Percentiles rank a stretch among this genome's conserved stretches.
phyloP scores from a whole-genome alignment of 2,888 invertebrate species.

The Caenorhabditis parvicauda region DNA sequence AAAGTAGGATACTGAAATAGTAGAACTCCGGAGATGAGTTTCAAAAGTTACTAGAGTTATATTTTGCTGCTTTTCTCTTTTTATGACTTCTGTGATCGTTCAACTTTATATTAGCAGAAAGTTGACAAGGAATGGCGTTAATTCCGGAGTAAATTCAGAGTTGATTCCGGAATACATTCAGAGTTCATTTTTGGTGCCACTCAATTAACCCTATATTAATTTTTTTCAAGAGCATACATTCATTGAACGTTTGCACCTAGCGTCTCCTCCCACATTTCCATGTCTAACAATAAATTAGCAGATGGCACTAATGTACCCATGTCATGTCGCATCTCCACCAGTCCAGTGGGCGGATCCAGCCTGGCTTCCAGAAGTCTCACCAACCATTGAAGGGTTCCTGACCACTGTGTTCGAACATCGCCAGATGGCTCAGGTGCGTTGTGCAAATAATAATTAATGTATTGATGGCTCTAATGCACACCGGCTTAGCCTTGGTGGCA shows the following conservation, averaged over 20 bases:
- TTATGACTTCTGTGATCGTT: too few relatives aligned
- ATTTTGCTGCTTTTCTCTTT: not conserved
- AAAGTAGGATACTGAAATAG: too few relatives aligned
- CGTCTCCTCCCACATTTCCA: not conserved
- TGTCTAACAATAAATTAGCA: not conserved
- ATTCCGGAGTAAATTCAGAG: too few relatives aligned
- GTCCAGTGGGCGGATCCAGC: constrained; percentile 32
- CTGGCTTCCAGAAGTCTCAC: constrained; percentile 26
- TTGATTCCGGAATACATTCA: too few relatives aligned
- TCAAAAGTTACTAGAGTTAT: not conserved
- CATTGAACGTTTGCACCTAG: not conserved
- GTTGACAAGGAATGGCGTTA: too few relatives aligned
- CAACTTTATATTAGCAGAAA: too few relatives aligned
- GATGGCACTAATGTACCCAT: constrained; percentile 35
- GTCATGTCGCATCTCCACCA: constrained; percentile 27
- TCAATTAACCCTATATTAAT: not conserved
- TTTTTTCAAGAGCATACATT: not conserved
- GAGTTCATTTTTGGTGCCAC: not conserved
- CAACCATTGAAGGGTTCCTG: constrained; percentile 21
- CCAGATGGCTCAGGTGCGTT: constrained; percentile 11
- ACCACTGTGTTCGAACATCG: constrained; percentile 29
- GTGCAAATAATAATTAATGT: not conserved
- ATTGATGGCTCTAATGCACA: too few relatives aligned
- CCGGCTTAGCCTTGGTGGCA: too few relatives aligned
- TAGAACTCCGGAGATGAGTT: too few relatives aligned